These are phyloP conservation scores for Vombatus ursinus DNA, from an alignment of 2,113 vertebrate genomes.

Conservation along the genomic window DNA sequence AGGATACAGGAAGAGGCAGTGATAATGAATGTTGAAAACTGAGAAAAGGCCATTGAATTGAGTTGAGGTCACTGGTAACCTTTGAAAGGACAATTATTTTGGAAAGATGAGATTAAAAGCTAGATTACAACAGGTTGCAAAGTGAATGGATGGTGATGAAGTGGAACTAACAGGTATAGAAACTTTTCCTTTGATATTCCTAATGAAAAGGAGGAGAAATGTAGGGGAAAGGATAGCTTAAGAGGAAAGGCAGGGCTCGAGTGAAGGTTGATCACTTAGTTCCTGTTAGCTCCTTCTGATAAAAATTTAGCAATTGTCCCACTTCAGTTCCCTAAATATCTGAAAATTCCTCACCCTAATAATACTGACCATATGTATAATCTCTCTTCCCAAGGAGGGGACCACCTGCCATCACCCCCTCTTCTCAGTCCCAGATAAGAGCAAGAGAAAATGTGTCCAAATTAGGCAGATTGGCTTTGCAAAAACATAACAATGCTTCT, in stretches of 20 bases:
- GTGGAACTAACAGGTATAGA: neutral
- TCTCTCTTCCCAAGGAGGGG: neutral
- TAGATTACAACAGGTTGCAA: neutral
- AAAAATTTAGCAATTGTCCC: slow-evolving; percentile 2
- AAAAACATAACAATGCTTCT: neutral
- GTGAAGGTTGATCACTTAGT: neutral
- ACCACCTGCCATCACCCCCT: neutral
- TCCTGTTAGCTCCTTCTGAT: neutral
- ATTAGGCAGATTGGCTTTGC: neutral
- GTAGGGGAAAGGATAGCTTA: neutral
- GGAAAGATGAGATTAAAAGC: neutral
- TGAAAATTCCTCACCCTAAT: neutral
- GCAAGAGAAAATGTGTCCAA: neutral
- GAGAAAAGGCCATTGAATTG: neutral
- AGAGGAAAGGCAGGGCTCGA: neutral
- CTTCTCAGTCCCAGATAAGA: neutral
- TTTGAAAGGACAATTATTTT: neutral
- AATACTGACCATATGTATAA: neutral
- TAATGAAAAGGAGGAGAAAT: neutral
- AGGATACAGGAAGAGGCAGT: neutral
- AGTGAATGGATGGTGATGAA: neutral
- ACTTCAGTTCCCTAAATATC: neutral
- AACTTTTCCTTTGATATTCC: neutral
- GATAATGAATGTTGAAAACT: neutral
- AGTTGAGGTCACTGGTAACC: neutral